A percentile compares a stretch with the other conserved stretches of the same genome.
These are phyloP conservation scores for Archegozetes longisetosus DNA, from an alignment of 1,140 invertebrate genomes.

Conservation along the genomic window DNA sequence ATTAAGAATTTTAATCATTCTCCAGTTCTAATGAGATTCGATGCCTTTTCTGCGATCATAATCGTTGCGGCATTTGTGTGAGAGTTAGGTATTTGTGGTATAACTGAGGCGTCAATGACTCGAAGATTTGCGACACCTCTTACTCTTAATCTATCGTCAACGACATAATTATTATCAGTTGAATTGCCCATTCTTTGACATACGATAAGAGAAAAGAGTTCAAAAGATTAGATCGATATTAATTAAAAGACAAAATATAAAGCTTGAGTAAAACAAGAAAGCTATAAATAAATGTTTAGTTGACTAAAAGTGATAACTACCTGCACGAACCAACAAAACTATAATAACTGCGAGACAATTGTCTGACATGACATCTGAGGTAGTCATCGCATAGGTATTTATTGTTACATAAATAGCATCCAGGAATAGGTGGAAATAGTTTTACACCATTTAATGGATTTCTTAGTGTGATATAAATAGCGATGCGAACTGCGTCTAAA, in stretches of 20 bases:
- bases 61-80: conserved; percentile 66
- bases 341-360: conserved; percentile 5
- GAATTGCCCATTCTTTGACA: conserved; percentile 48
- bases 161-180: conserved; percentile 55
- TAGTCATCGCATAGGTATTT: background rate
- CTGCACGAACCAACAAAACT: conserved; percentile 4
- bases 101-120: conserved; percentile 61
- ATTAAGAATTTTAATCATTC: no score
- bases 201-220: no score
- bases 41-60: conserved; percentile 74
- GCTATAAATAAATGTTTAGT: no score
- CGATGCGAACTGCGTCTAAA: conserved; percentile 45
- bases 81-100: conserved; percentile 52
- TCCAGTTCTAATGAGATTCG: conserved; percentile 64
- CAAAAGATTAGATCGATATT: no score
- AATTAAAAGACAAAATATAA: no score
- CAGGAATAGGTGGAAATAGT: conserved; percentile 9
- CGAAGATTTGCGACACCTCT: conserved; percentile 41
- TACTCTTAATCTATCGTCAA: conserved; percentile 47
- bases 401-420: background rate
- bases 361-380: conserved; percentile 6
- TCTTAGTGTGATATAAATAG: background rate
- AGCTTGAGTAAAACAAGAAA: no score
- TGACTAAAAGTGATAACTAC: no score
- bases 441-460: background rate